These are phyloP conservation scores for Glyphotaelius pellucidus DNA, from an alignment of 2,888 invertebrate species.

Conservation along the genomic window DNA sequence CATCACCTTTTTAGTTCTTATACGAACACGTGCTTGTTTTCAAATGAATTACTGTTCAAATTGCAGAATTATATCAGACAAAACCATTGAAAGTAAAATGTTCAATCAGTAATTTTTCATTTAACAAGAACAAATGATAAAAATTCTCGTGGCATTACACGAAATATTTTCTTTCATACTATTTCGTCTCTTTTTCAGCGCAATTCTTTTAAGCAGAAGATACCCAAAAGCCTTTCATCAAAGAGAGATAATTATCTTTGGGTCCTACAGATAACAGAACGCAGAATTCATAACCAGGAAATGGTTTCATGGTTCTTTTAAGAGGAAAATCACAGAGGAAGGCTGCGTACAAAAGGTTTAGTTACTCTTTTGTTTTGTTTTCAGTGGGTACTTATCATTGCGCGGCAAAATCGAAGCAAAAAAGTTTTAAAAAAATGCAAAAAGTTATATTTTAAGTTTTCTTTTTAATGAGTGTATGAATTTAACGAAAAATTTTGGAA, in stretches of 20 bases:
- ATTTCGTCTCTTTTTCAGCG: background rate
- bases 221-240: background rate
- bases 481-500: no score
- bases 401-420: no score
- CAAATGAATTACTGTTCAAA: no score
- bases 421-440: no score
- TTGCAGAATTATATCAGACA: no score
- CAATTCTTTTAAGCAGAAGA: background rate
- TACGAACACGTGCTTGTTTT: no score
- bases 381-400: background rate
- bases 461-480: no score
- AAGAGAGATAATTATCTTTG: background rate
- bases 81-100: no score
- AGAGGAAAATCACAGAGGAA: background rate
- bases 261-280: background rate
- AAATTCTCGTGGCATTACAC: no score
- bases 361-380: background rate
- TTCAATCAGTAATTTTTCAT: background rate
- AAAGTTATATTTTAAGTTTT: no score
- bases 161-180: background rate
- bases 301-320: background rate
- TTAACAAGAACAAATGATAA: background rate
- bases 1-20: no score
- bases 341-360: background rate
- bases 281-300: background rate